phyloP scores from a whole-genome alignment of 2,888 invertebrate species.

The Meghimatium bilineatum region DNA sequence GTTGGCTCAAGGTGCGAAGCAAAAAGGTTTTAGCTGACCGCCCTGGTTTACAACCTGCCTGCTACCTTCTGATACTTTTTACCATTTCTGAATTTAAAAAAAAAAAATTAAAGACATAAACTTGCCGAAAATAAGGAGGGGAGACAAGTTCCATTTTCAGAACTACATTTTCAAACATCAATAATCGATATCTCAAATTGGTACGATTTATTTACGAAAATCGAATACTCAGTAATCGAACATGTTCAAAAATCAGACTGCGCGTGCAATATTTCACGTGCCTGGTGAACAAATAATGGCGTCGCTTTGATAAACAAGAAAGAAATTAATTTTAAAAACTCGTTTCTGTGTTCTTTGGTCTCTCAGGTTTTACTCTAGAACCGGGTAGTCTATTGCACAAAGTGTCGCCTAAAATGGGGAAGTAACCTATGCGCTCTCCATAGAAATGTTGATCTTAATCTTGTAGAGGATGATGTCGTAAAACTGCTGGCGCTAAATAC shows the following conservation, averaged over 20 bases:
- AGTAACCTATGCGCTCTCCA: not conserved
- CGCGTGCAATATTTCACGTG: not conserved
- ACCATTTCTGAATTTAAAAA: too few relatives aligned
- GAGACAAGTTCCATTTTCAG: too few relatives aligned
- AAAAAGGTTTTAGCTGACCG: too few relatives aligned
- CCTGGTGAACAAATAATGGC: not conserved
- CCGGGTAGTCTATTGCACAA: not conserved
- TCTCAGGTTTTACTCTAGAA: not conserved
- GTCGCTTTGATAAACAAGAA: not conserved
- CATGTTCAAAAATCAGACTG: too few relatives aligned
- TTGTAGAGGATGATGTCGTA: constrained; percentile 5
- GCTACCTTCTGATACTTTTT: too few relatives aligned
- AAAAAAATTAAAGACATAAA: too few relatives aligned
- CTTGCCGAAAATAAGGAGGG: too few relatives aligned
- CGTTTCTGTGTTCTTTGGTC: not conserved
- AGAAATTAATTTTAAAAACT: constrained; percentile 2
- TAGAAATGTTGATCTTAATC: constrained; percentile 18
- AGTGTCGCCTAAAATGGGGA: constrained; percentile 8
- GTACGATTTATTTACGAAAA: not conserved
- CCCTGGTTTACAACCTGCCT: too few relatives aligned
- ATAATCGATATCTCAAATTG: not conserved
- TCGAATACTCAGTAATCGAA: not conserved
- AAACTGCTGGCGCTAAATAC: constrained; percentile 29
- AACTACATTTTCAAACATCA: too few relatives aligned
- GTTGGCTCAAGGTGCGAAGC: too few relatives aligned